A percentile compares a stretch with the other conserved stretches of the same genome.
Evolutionary conservation across 2,113 vertebrate species (phyloP).

Genomic region (Quiscalus mexicanus): DNA sequence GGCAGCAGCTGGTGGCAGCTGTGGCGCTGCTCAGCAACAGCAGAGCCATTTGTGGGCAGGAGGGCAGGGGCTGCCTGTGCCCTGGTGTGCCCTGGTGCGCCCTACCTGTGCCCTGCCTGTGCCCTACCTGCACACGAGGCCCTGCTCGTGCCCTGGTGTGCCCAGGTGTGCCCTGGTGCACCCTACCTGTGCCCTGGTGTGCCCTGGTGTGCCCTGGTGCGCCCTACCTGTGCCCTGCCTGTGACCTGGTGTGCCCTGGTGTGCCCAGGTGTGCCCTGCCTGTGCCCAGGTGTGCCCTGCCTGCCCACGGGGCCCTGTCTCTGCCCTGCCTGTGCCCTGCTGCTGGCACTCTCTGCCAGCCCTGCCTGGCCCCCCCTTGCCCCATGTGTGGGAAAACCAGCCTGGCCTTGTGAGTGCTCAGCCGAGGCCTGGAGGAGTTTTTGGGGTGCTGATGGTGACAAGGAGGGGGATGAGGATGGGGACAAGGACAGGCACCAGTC

Average conservation of each 20-base stretch:
- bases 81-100: too few species aligned
- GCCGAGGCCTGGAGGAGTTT: background rate
- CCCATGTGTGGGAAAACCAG: background rate
- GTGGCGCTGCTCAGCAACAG: background rate
- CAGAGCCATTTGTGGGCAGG: background rate
- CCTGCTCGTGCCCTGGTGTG: background rate
- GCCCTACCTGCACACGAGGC: too few species aligned
- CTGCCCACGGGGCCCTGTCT: too few species aligned
- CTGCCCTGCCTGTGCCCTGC: too few species aligned
- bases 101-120: background rate
- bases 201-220: too few species aligned
- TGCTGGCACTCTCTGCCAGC: too few species aligned
- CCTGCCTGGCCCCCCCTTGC: too few species aligned
- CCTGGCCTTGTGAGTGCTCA: rapidly evolving
- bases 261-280: background rate
- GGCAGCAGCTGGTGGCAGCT: background rate
- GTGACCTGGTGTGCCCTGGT: background rate
- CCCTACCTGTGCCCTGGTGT: background rate
- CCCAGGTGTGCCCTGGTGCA: background rate
- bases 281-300: background rate
- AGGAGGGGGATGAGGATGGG: background rate
- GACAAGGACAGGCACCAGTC: background rate
- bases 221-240: too few species aligned
- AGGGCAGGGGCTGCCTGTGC: background rate
- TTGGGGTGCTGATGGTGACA: background rate